phyloP scores from a whole-genome alignment of 1,140 invertebrate species.

The Penaeus chinensis region DNA sequence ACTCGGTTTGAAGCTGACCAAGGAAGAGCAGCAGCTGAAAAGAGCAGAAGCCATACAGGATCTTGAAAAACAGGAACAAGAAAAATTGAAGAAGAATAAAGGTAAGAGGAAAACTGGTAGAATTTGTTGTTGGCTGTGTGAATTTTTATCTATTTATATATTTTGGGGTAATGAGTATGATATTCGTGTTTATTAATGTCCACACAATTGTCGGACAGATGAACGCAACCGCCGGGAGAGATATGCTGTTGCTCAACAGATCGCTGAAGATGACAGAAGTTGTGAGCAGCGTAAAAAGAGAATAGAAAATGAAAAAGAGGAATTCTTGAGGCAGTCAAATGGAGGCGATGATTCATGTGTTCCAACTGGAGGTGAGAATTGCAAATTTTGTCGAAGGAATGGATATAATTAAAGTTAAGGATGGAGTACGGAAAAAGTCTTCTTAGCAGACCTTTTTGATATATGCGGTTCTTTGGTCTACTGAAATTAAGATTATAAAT shows the following conservation, averaged over 20 bases:
- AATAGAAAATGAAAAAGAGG: constrained; percentile 31
- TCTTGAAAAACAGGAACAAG: constrained; percentile 26
- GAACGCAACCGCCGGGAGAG: constrained; percentile 13
- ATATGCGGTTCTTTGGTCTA: too few species aligned
- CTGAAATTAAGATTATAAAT: too few species aligned
- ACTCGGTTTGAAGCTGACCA: constrained; percentile 34
- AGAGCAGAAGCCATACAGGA: constrained; percentile 35
- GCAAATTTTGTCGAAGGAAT: too few species aligned
- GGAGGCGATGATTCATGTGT: background rate
- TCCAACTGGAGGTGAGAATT: background rate
- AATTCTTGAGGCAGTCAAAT: constrained; percentile 16
- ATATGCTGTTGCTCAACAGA: constrained; percentile 37
- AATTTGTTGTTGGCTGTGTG: background rate
- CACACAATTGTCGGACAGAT: background rate
- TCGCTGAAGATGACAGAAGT: constrained; percentile 22
- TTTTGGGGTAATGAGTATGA: background rate
- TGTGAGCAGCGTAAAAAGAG: constrained; percentile 25
- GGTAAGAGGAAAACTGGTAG: constrained; percentile 8
- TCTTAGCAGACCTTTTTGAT: too few species aligned
- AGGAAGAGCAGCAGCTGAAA: constrained; percentile 35
- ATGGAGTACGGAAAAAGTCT: too few species aligned
- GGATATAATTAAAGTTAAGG: too few species aligned
- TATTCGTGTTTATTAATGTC: background rate
- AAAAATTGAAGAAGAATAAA: constrained; percentile 16
- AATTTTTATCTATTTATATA: background rate